Evolutionary conservation across 2,888 invertebrate genomes (phyloP).

Genomic region (Dioctria rufipes): DNA sequence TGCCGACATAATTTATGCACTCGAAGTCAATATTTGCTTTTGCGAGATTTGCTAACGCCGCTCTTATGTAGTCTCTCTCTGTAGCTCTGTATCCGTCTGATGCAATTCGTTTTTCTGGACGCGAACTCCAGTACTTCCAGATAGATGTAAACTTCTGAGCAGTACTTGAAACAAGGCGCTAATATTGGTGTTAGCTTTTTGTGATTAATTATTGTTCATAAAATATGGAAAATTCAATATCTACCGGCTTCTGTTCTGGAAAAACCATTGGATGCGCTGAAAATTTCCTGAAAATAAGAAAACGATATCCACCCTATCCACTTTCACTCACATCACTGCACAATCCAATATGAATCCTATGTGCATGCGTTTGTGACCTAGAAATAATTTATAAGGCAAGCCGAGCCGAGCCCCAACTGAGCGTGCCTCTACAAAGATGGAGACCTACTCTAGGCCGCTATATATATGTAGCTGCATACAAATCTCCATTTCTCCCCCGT

Average conservation of each 20-base stretch:
- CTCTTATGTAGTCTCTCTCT: background rate
- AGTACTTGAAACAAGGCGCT: background rate
- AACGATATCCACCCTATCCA: constrained; percentile 23
- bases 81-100: background rate
- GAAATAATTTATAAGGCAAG: constrained; percentile 35
- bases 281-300: constrained; percentile 18
- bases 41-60: constrained; percentile 3
- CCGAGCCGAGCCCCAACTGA: constrained; percentile 17
- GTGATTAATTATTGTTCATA: constrained; percentile 28
- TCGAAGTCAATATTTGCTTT: constrained; percentile 41
- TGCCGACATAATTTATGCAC: constrained; percentile 50
- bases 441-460: constrained; percentile 2
- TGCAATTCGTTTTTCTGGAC: background rate
- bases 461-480: background rate
- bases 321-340: background rate
- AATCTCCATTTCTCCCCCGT: background rate
- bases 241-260: constrained; percentile 12
- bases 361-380: constrained; percentile 10
- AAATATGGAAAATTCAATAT: constrained; percentile 36
- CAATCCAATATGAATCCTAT: background rate
- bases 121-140: background rate
- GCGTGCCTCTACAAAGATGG: constrained; percentile 24
- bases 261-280: constrained; percentile 1
- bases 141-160: constrained; percentile 13
- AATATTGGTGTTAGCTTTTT: background rate